These are phyloP conservation scores for Lagorchestes hirsutus DNA, from an alignment of 2,797 vertebrate species.

Conservation along the genomic window DNA sequence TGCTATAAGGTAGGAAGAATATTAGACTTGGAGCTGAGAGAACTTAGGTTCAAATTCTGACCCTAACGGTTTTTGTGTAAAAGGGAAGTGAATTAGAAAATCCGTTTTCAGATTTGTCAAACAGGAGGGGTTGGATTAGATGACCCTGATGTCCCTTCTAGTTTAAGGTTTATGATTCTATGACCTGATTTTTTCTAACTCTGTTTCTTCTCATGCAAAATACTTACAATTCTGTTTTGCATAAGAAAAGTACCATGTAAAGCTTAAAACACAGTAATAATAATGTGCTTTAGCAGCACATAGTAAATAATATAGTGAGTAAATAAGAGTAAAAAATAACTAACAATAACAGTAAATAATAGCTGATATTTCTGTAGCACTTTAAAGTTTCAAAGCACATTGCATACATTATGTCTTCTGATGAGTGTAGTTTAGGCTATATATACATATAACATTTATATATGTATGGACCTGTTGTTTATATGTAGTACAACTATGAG, in stretches of 20 bases:
- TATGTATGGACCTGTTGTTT: background rate
- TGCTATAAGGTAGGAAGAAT: background rate
- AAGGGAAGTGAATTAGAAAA: background rate
- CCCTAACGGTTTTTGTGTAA: background rate
- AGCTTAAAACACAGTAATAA: background rate
- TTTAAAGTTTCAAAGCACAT: background rate
- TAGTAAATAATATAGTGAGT: background rate
- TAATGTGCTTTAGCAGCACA: background rate
- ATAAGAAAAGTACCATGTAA: background rate
- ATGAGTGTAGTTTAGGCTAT: background rate
- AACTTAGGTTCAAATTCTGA: background rate
- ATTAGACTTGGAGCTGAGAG: background rate
- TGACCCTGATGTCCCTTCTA: background rate
- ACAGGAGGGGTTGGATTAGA: background rate
- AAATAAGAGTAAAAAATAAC: background rate
- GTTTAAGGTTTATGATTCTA: background rate
- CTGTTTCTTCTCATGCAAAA: background rate
- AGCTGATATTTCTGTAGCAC: background rate
- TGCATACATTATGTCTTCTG: background rate
- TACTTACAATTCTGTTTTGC: background rate
- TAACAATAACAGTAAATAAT: background rate
- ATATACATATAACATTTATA: too few relatives aligned
- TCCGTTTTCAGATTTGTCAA: background rate
- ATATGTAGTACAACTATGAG: background rate
- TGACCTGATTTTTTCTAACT: background rate